A percentile compares a stretch with the other conserved stretches of the same genome.
Conservation (phyloP, 2,797 vertebrate species). For the Sebastes itinus region DNA sequence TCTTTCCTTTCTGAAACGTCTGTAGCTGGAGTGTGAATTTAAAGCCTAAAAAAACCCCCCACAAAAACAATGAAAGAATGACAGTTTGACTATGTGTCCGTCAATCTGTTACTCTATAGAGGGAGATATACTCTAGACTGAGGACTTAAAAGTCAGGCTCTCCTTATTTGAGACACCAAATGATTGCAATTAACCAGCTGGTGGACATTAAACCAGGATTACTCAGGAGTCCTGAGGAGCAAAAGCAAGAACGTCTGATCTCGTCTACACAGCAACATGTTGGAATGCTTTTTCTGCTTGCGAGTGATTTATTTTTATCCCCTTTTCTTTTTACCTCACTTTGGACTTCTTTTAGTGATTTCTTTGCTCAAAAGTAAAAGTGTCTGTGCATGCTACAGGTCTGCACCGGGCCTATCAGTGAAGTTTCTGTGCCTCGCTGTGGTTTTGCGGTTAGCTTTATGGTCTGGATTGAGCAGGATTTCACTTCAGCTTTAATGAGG, state of each 20-base stretch:
- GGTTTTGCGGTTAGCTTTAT: conserved; percentile 75
- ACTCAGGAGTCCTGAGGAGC: conserved; percentile 14
- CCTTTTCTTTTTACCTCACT: conserved; percentile 7
- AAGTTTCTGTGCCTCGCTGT: conserved; percentile 44
- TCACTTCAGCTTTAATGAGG: conserved; percentile 74
- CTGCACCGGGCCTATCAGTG: conserved; percentile 20
- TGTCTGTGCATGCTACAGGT: conserved; percentile 15
- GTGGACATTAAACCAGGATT: conserved; percentile 62
- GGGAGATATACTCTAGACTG: neutral
- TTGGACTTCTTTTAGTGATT: conserved; percentile 27
- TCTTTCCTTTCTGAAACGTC: conserved; percentile 49
- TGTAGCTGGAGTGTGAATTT: conserved; percentile 37
- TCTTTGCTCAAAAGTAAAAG: conserved; percentile 62
- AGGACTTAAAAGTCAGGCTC: conserved; percentile 30
- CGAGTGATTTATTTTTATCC: conserved; percentile 21
- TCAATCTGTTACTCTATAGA: conserved; percentile 49
- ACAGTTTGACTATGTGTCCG: conserved; percentile 44
- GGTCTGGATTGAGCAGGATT: conserved; percentile 75
- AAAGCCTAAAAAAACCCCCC: neutral
- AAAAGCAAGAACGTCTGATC: conserved; percentile 36
- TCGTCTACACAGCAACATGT: conserved; percentile 1
- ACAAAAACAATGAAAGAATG: conserved; percentile 27
- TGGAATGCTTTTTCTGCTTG: conserved; percentile 16
- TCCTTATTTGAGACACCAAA: conserved; percentile 44
- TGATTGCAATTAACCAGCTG: conserved; percentile 66